phyloP scores from a whole-genome alignment of 2,888 invertebrate species.

The Dryadula phaetusa region DNA sequence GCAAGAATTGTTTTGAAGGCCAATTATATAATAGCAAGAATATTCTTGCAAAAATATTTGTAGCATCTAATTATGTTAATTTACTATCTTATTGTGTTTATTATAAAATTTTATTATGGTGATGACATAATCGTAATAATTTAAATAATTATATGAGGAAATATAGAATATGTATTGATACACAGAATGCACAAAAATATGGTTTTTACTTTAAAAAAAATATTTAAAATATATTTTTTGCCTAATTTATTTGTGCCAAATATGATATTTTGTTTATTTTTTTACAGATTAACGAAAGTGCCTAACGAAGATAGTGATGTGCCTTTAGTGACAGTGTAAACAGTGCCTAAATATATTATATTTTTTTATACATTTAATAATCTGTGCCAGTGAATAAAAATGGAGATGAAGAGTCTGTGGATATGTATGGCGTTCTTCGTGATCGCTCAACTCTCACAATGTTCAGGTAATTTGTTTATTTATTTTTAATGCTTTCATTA shows the following conservation, averaged over 20 bases:
- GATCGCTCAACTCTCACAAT: slow-evolving; percentile 61
- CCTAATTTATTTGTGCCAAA: background rate
- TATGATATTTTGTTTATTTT: slow-evolving; percentile 46
- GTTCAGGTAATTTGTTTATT: slow-evolving; percentile 64
- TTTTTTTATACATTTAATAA: slow-evolving; percentile 51
- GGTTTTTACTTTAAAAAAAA: background rate
- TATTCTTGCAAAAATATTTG: slow-evolving; percentile 4
- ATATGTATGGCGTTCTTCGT: slow-evolving; percentile 62
- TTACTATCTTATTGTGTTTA: slow-evolving; percentile 9
- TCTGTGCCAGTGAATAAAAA: slow-evolving; percentile 49
- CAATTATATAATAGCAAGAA: background rate
- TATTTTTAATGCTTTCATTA: no score
- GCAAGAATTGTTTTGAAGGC: slow-evolving; percentile 26
- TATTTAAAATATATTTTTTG: slow-evolving; percentile 4
- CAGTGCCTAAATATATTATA: slow-evolving; percentile 54
- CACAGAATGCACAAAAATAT: slow-evolving; percentile 12
- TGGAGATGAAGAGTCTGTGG: slow-evolving; percentile 68
- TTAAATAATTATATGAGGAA: background rate
- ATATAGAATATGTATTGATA: background rate
- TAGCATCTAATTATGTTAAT: slow-evolving; percentile 15
- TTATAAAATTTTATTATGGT: slow-evolving; percentile 3
- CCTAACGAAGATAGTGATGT: slow-evolving; percentile 69
- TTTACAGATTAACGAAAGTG: slow-evolving; percentile 67
- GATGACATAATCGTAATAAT: background rate
- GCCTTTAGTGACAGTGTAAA: slow-evolving; percentile 73